phyloP scores from a whole-genome alignment of 2,113 vertebrate genomes.

The Panthera uncia region DNA sequence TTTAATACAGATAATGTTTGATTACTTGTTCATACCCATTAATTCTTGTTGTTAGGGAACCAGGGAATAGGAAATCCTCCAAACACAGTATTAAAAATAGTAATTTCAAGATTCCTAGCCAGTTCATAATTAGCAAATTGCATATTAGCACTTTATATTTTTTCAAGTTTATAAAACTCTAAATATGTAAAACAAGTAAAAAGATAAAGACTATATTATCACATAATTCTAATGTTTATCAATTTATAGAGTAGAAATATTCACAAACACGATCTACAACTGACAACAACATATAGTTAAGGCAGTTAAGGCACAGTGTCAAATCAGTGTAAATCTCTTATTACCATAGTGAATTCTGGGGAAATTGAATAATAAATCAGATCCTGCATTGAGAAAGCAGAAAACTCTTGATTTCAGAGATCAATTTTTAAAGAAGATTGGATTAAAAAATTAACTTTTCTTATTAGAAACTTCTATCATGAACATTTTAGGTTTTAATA shows the following conservation, averaged over 20 bases:
- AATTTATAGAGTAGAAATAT: background rate
- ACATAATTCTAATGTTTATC: background rate
- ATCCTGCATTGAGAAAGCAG: background rate
- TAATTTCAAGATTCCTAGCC: constrained; percentile 25
- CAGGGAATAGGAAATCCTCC: background rate
- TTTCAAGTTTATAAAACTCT: constrained; percentile 36
- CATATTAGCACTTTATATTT: background rate
- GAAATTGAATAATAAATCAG: constrained; percentile 19
- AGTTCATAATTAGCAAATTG: constrained; percentile 32
- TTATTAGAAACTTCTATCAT: background rate
- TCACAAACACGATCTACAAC: background rate
- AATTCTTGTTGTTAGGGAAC: constrained; percentile 57
- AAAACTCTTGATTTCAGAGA: background rate
- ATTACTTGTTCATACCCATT: constrained; percentile 65
- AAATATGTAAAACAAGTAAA: constrained; percentile 4
- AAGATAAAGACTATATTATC: background rate
- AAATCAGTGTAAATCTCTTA: constrained; percentile 36
- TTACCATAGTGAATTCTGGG: background rate
- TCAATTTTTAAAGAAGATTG: background rate
- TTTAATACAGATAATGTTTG: constrained; percentile 73
- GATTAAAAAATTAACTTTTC: background rate
- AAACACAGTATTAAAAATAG: constrained; percentile 51
- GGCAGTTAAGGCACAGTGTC: background rate
- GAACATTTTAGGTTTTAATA: background rate
- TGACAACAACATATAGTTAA: background rate